phyloP scores from a whole-genome alignment of 2,888 invertebrate species.

The Dynastes maya region DNA sequence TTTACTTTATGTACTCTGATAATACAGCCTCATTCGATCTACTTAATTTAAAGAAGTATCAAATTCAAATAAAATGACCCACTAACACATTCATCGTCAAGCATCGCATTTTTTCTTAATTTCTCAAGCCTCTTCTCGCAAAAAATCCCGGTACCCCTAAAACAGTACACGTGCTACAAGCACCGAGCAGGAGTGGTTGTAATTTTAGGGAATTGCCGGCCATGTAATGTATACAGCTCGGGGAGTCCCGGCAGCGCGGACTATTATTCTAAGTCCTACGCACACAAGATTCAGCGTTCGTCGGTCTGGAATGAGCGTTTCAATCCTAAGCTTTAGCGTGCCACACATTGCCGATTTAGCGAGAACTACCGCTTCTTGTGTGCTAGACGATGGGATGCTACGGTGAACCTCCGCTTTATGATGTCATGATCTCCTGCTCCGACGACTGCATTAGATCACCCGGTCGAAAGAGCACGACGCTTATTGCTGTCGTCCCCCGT shows the following conservation, averaged over 20 bases:
- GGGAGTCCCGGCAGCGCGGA: background rate
- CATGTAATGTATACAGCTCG: constrained; percentile 12
- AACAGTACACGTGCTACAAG: background rate
- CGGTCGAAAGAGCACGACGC: background rate
- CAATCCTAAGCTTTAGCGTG: background rate
- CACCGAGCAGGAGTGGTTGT: background rate
- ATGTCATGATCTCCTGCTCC: constrained; percentile 2
- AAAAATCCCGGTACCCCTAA: background rate
- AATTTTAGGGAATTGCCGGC: constrained; percentile 8
- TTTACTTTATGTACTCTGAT: too few species aligned
- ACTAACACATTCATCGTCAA: background rate
- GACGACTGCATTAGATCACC: background rate
- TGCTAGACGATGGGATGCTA: background rate
- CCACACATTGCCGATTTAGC: background rate
- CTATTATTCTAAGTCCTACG: constrained; percentile 30
- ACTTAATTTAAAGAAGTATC: background rate
- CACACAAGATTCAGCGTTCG: background rate
- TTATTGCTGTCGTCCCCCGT: background rate
- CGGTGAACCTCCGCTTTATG: constrained; percentile 4
- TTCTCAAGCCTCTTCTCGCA: too few species aligned
- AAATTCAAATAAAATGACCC: background rate
- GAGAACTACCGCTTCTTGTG: background rate
- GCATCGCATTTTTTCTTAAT: background rate
- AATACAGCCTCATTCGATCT: background rate
- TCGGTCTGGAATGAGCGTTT: background rate